phyloP scores from a whole-genome alignment of 2,113 vertebrate genomes.

The Takifugu flavidus region DNA sequence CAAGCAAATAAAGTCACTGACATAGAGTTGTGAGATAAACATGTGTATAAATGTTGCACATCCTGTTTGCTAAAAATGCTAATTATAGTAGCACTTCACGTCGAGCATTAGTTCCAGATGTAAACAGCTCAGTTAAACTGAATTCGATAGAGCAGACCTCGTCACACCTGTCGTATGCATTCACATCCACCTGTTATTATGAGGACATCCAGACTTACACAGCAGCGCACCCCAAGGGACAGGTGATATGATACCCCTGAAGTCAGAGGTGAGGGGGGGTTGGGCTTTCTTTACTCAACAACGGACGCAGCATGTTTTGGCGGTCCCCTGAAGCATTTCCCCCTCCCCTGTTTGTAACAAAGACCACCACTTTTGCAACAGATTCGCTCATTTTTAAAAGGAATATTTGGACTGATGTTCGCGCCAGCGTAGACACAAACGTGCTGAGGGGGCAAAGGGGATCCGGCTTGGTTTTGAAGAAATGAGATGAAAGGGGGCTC shows the following conservation, averaged over 20 bases:
- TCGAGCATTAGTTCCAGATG: too few species aligned
- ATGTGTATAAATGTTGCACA: too few species aligned
- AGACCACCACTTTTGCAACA: slow-evolving; percentile 56
- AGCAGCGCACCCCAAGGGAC: slow-evolving; percentile 39
- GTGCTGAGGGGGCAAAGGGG: slow-evolving; percentile 38
- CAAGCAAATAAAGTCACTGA: slow-evolving; percentile 16
- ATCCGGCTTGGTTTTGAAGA: slow-evolving; percentile 8
- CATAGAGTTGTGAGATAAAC: too few species aligned
- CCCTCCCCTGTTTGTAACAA: slow-evolving; percentile 36
- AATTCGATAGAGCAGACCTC: not conserved
- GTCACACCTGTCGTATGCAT: slow-evolving; percentile 58
- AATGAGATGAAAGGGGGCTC: slow-evolving; percentile 37
- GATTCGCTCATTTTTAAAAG: slow-evolving; percentile 49
- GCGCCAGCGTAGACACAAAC: slow-evolving; percentile 4
- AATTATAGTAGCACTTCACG: too few species aligned
- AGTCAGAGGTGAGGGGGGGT: slow-evolving; percentile 51
- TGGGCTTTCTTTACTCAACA: slow-evolving; percentile 20
- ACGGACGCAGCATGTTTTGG: slow-evolving; percentile 44
- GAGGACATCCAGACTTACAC: slow-evolving; percentile 25
- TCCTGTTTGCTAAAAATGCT: too few species aligned
- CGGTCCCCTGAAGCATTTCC: slow-evolving; percentile 51
- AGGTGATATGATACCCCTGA: slow-evolving; percentile 63
- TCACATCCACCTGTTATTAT: slow-evolving; percentile 64
- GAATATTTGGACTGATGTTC: slow-evolving; percentile 32
- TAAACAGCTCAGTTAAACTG: not conserved